Percentiles rank a stretch among this genome's conserved stretches.
Conservation (phyloP, 2,797 vertebrate genomes). For the Taenioides sp. region DNA sequence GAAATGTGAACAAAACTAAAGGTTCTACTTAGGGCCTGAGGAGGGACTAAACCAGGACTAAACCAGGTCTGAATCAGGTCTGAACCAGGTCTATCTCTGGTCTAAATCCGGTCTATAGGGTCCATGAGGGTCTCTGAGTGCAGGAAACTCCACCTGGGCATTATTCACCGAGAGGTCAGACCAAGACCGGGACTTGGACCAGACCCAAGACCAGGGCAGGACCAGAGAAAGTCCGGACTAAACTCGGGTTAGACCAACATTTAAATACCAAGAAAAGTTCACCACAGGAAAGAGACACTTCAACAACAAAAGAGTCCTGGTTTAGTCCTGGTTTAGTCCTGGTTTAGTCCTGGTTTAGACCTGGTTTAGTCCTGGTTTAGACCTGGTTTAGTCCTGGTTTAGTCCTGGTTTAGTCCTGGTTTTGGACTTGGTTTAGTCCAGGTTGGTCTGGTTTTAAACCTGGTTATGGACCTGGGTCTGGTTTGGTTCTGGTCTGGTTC, state of each 20-base stretch:
- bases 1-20: too few relatives aligned
- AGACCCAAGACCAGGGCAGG: not conserved
- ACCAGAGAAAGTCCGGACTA: not conserved
- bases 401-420: not conserved
- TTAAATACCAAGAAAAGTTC: too few relatives aligned
- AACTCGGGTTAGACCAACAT: too few relatives aligned
- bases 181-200: not conserved
- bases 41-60: too few relatives aligned
- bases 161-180: not conserved
- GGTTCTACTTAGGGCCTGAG: too few relatives aligned
- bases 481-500: not conserved
- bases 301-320: not conserved
- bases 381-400: not conserved
- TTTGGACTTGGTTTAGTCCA: too few relatives aligned
- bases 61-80: not conserved
- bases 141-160: conserved; percentile 3
- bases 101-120: not conserved
- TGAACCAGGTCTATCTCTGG: not conserved
- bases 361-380: not conserved
- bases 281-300: too few relatives aligned
- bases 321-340: not conserved
- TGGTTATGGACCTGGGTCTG: not conserved
- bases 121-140: not conserved
- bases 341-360: too few relatives aligned
- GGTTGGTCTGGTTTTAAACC: too few relatives aligned